Base-by-base conservation (phyloP, 1,140 invertebrate genomes). In the Drosophila ananassae region DNA sequence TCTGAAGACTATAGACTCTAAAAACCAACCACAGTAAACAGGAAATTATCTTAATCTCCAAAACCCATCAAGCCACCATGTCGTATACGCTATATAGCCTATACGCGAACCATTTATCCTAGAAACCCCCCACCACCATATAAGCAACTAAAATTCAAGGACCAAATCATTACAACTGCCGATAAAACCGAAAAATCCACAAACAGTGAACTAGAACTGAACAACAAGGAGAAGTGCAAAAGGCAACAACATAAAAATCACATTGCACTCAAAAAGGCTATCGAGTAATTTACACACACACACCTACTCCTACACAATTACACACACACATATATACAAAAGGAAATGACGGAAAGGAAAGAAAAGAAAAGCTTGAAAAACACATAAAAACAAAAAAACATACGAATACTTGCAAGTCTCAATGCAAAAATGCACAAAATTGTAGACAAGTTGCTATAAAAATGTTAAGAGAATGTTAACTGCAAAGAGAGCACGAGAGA, bases 261-360 rank as follows among this genome's bases (percentile, higher is more conserved):
- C 75, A 75, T 75, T 82, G 82, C 78, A 82, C 83, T 85, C 77
- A 75, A 87, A 68, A 81, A 64, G 82, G 28, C 77, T 72, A 76
- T 77, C 69, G 73, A 74, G 64, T 72, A 69, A 63, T 77, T 80
- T 50, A 72, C 66, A 75, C 79, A 75, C 54, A 66, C 30, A 48
- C 37, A 63, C 28, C 17, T 17, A 17, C 17, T 17, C 17, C 17
- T 17, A 17, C 17, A 17, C 17, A 17, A 17, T 17, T 17, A 48
- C 39, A 55, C 39, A 37, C 5, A 63, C 5, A 46, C 13, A 21
- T 17, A 48, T 10, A 67, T 30, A 52, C 17, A 44, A 9, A 9
- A 24, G 25, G 25, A 37, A 37, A 34, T 41, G 56, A 6, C 24
- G 30, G 62, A 17, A 28, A 17, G 21, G 56, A 12, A 46, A 41